Percentiles rank a stretch among this genome's conserved stretches.
phyloP scores from a whole-genome alignment of 1,140 invertebrate species.

The Drosophila biarmipes region DNA sequence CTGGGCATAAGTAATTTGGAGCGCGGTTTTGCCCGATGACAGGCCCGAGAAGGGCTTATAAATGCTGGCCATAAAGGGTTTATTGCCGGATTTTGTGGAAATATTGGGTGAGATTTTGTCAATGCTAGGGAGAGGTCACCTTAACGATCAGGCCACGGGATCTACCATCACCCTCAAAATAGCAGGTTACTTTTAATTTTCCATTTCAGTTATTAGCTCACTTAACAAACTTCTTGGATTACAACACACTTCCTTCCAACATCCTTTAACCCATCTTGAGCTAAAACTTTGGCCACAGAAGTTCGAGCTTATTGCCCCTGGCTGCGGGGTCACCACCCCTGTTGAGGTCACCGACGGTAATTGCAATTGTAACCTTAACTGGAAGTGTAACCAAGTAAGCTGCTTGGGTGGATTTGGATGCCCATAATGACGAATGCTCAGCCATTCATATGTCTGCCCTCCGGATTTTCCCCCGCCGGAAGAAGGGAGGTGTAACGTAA shows the following conservation, averaged over 20 bases:
- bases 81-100: conserved; percentile 19
- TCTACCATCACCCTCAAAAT: too few relatives aligned
- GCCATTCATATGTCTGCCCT: conserved; percentile 69
- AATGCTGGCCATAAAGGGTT: conserved; percentile 28
- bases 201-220: not conserved
- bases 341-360: conserved; percentile 26
- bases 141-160: too few relatives aligned
- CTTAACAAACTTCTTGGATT: not conserved
- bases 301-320: conserved; percentile 1
- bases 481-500: conserved; percentile 26
- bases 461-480: conserved; percentile 10
- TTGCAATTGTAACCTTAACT: conserved; percentile 20
- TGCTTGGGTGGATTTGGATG: conserved; percentile 28
- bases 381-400: conserved; percentile 2
- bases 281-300: conserved; percentile 46
- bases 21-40: conserved; percentile 43
- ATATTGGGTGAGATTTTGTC: conserved; percentile 16
- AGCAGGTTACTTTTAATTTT: too few relatives aligned
- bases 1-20: conserved; percentile 50
- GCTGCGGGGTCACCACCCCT: conserved; percentile 11
- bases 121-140: too few relatives aligned
- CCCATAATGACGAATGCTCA: conserved; percentile 76
- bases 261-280: conserved; percentile 17
- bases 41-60: conserved; percentile 21
- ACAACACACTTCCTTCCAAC: conserved; percentile 8